These are phyloP conservation scores for Caenorhabditis tropicalis DNA, from an alignment of 1,140 invertebrate genomes.

Conservation along the genomic window DNA sequence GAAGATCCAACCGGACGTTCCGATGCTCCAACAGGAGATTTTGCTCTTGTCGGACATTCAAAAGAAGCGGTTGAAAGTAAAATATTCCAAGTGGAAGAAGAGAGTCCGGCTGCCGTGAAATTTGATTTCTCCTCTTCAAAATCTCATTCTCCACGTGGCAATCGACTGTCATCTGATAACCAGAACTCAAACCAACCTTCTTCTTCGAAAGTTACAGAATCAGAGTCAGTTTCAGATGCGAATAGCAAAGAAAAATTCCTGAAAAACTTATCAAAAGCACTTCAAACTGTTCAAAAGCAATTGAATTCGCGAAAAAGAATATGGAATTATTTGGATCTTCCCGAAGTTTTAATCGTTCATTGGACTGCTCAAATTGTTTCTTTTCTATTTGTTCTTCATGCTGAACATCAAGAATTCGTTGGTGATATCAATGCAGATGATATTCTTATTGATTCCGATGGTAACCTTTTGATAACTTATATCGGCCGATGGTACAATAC, in stretches of 20 bases:
- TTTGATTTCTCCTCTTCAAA: constrained; percentile 7
- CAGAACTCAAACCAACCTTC: neutral
- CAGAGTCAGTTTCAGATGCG: neutral
- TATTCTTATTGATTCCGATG: constrained; percentile 49
- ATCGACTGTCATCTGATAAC: neutral
- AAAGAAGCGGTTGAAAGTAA: constrained; percentile 11
- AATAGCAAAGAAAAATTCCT: neutral
- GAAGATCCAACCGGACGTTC: constrained; percentile 16
- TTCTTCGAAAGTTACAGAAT: neutral
- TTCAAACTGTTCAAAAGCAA: constrained; percentile 9
- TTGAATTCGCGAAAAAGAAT: neutral
- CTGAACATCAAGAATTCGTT: constrained; percentile 43
- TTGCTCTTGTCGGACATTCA: neutral
- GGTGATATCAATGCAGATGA: constrained; percentile 28
- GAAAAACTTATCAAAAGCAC: neutral
- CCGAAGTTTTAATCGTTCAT: constrained; percentile 45
- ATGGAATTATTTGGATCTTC: constrained; percentile 26
- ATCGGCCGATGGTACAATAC: constrained; percentile 41
- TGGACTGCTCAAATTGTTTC: constrained; percentile 52
- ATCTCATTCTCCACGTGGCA: neutral
- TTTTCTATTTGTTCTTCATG: constrained; percentile 48
- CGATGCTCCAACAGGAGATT: neutral
- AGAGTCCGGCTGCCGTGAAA: constrained; percentile 35
- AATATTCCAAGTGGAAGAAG: constrained; percentile 41
- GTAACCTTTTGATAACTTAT: constrained; percentile 49